Base-by-base conservation (phyloP, 2,888 invertebrate species). In the Rhimphoctona megacephalus region DNA sequence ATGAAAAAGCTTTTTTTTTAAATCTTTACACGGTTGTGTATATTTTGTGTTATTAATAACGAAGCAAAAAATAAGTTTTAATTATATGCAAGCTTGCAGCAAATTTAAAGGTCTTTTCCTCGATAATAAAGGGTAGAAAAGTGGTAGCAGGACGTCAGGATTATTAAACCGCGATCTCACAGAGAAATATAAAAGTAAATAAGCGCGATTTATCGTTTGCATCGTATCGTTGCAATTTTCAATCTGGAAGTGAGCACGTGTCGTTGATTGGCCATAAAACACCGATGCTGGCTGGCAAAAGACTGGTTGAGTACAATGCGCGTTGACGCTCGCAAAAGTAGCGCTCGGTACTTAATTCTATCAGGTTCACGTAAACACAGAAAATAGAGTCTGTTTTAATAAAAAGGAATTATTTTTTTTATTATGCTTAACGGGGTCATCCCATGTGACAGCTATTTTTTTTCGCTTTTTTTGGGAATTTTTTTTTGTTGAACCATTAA, bases 181-280 rank as follows among this genome's bases (percentile, higher is more conserved):
- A 22, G 17, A 17, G 57, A 3, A 30, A 57, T 30, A 43, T 14
- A 69, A n/a, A 6, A 9, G 14, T 22, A 17, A 36, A n/a, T 43
- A 14, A 11, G 8, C 22, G 43, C 33, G 43, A 39, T 46, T 69
- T 25, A 69, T 36, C 39, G 36, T 54, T 49, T 17, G 49, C 6
- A 49, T 54, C 69, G 30, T 49, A 49, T 70, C 70, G 33, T 33
- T 72, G n/a, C 17, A 72, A 72, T 72, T 72, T 72, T 22, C 77
- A 67, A 67, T 77, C 77, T 66, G 7, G 49, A 19, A 52, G 22
- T n/a, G 77, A 67, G 52, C n/a, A 33, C 11, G 30, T 46, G 11
- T 77, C 30, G 17, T 67, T 77, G 66, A 66, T 77, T 1, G 66
- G 22, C 36, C 36, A 25, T 67, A 77, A 77, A 77, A 36, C 33